Base-by-base conservation (phyloP, 2,113 vertebrate species). In the Triplophysa rosa region DNA sequence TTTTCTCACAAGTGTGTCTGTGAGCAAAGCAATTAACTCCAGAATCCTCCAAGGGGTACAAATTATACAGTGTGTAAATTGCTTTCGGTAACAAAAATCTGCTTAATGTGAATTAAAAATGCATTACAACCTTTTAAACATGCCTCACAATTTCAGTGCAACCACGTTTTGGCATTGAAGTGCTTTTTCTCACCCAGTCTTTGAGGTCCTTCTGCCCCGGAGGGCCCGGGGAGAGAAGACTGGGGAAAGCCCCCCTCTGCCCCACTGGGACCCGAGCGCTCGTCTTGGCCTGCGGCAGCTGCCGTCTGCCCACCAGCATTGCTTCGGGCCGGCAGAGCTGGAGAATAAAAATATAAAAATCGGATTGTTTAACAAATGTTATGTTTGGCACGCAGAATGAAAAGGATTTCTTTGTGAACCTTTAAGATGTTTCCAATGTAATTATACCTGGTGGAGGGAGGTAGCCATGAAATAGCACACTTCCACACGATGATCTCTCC, bases 391-490 rank as follows among this genome's bases (percentile, higher is more conserved):
- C 21, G 19, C 14, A 68, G 49, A 49, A 54, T 26, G 3, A 19
- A 16, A 21, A 13, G 0, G 16, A 9, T 65, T 26, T 42, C 26
- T 13, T 1, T 58, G 54, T 58, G 19, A 58, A 58, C 1, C 0
- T 58, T 8, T 58, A 2, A 54, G 14, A 17, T 49, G 42, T 12
- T 54, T 72, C 10, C 42, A 58, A 7, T 72, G n/a, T 49, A 29
- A 12, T 14, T 6, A 29, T 88, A 93, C 98, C 97, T 93, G 98
- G 98, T 45, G 97, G 96, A 11, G 97, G 97, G 80, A 99, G 88
- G 88, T 99, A 99, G 49, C 97, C 98, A 8, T 99, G 98, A 83
- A 99, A 99, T 26, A 99, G 95, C 77, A 99, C 97, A 4, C 97
- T 98, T 79, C 98, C 98, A 82, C 98, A 99, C 0, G 97, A 98